Conservation (phyloP, 2,113 vertebrate genomes). For the Neolamprologus tretocephalus region DNA sequence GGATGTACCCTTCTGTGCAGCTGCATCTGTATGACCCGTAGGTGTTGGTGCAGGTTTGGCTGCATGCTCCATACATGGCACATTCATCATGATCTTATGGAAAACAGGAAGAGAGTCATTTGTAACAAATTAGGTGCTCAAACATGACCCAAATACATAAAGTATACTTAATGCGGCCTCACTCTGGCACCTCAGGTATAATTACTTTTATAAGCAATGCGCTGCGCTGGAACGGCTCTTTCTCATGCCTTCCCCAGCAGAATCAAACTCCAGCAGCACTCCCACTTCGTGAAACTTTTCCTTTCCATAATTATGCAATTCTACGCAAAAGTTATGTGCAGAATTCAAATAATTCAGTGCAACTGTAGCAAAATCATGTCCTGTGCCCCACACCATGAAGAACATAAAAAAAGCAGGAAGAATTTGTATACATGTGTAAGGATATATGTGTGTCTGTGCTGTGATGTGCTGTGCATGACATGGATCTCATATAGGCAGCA, state of each 20-base stretch:
- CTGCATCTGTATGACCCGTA: constrained; percentile 88
- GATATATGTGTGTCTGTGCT: background rate
- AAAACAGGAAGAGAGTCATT: constrained; percentile 57
- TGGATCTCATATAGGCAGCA: constrained; percentile 31
- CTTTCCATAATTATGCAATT: background rate
- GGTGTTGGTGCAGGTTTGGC: constrained; percentile 88
- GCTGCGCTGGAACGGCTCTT: background rate
- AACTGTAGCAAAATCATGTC: background rate
- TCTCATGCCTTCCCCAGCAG: background rate
- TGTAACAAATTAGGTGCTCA: constrained; percentile 74
- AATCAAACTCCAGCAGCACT: constrained; percentile 2
- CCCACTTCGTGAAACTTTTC: background rate
- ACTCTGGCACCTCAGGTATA: constrained; percentile 49
- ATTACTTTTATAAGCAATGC: constrained; percentile 55
- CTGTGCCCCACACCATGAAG: background rate
- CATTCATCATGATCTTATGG: constrained; percentile 93
- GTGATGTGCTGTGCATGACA: background rate
- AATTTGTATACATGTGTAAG: background rate
- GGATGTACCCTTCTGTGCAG: constrained; percentile 87
- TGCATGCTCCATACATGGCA: constrained; percentile 82
- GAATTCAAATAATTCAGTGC: background rate
- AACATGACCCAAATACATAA: constrained; percentile 77
- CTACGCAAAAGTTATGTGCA: background rate
- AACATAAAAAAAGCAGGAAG: background rate
- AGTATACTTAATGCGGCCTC: constrained; percentile 63